These are phyloP conservation scores for Caenorhabditis doughertyi DNA, from an alignment of 2,888 invertebrate genomes.

Conservation along the genomic window DNA sequence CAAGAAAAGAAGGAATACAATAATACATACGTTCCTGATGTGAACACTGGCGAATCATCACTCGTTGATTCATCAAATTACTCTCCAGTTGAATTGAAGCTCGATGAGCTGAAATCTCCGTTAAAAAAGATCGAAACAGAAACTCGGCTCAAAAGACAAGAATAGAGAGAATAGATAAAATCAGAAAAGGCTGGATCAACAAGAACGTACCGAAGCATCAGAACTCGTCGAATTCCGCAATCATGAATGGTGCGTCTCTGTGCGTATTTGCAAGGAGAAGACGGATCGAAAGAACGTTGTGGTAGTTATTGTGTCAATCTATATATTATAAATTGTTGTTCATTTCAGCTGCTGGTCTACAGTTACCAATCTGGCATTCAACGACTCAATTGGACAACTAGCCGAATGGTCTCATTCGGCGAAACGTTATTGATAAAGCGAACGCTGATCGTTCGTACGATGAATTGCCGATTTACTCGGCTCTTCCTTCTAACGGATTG, in stretches of 20 bases:
- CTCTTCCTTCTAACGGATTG: conserved; percentile 34
- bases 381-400: not conserved
- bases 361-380: conserved; percentile 48
- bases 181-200: conserved; percentile 5
- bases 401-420: conserved; percentile 4
- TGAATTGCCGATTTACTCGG: conserved; percentile 30
- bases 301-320: not conserved
- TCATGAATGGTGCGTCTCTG: conserved; percentile 24
- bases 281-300: not conserved
- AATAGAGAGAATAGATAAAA: not conserved
- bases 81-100: too few relatives aligned
- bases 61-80: too few relatives aligned
- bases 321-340: not conserved
- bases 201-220: conserved; percentile 16
- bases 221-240: conserved; percentile 31
- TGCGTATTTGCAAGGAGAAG: conserved; percentile 27
- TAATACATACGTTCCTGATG: too few relatives aligned
- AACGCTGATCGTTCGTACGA: not conserved
- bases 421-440: conserved; percentile 17
- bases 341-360: conserved; percentile 48
- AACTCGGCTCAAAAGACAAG: not conserved
- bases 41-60: too few relatives aligned
- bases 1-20: too few relatives aligned
- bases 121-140: not conserved
- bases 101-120: not conserved